Percentiles rank a stretch among this genome's conserved stretches.
Conservation (phyloP, 2,888 invertebrate species). For the Pediacus dermestoides region DNA sequence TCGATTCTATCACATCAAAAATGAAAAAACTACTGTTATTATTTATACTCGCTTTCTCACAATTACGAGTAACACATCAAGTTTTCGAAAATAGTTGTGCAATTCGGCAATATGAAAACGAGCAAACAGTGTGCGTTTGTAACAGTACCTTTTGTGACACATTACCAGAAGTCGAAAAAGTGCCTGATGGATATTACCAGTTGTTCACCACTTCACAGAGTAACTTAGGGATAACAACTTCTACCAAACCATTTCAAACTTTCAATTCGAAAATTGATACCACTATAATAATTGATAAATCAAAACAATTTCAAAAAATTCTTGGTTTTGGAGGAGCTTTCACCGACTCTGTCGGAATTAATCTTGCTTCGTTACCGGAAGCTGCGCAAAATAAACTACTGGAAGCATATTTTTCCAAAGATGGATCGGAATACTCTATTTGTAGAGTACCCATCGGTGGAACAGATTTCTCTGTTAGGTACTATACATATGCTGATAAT, state of each 20-base stretch:
- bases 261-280: neutral
- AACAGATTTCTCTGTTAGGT: slow-evolving; percentile 76
- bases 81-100: too few species aligned
- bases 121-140: slow-evolving; percentile 50
- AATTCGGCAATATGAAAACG: too few species aligned
- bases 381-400: slow-evolving; percentile 47
- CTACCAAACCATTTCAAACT: slow-evolving; percentile 43
- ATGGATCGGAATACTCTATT: slow-evolving; percentile 73
- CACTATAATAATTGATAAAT: slow-evolving; percentile 36
- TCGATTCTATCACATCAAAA: too few species aligned
- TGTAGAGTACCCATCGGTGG: slow-evolving; percentile 81
- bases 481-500: slow-evolving; percentile 73
- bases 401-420: slow-evolving; percentile 65
- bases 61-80: too few species aligned
- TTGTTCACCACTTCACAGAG: slow-evolving; percentile 47
- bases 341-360: slow-evolving; percentile 62
- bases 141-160: slow-evolving; percentile 50
- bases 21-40: too few species aligned
- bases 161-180: slow-evolving; percentile 33
- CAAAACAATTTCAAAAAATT: slow-evolving; percentile 58
- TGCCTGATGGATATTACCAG: slow-evolving; percentile 29
- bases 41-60: too few species aligned
- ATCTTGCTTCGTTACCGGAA: slow-evolving; percentile 60
- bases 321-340: slow-evolving; percentile 84
- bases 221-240: slow-evolving; percentile 57